Evolutionary conservation across 2,888 invertebrate genomes (phyloP), one percentile per base, ranked within the genome.

Genomic region (Galeopsomyia nigrocyanea): DNA sequence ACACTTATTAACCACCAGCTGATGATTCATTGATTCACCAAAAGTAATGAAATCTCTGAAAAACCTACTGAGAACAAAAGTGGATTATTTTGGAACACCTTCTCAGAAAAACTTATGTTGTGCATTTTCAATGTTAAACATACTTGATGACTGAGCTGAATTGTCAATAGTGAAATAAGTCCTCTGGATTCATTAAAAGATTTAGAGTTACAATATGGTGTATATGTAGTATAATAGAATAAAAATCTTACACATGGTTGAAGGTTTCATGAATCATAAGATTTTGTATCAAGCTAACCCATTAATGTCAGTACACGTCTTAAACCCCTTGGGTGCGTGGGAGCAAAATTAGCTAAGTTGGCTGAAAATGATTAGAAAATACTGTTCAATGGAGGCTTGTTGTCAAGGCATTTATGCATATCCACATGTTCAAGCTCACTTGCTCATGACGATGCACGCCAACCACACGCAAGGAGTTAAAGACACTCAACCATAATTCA

Each of bases 401-500:
- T 71, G 73, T 67, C 47, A 66, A 58, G 22, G 55, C 74, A 71
- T 67, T 31, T 72, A 64, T 71, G 70, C 75, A 75, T 71, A 73
- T 75, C 73, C 75, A 75, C 71, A 73, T 69, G 19, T 75, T 75
- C 73, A 75, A 75, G 75, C 75, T 75, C 75, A 75, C 71, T 75
- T 75, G 75, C 75, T 75, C 75, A 61, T 73, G 73, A 75, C 73
- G 73, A 73, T 71, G 62, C 75, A 65, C 71, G 75, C 75, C 75
- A 75, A 63, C 75, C 75, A 75, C 75, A 75, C 75, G 70, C 75
- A 73, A 75, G 75, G 75, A 75, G 75, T 75, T 75, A 75, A 75
- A 68, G 26, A 72, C 39, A 69, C 66, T 72, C 72, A 75, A 55
- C 63, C 75, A 75, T 63, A 63, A 74, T 70, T 74, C 74, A 74